phyloP scores from a whole-genome alignment of 2,113 vertebrate species.

The Cyrtonyx montezumae region DNA sequence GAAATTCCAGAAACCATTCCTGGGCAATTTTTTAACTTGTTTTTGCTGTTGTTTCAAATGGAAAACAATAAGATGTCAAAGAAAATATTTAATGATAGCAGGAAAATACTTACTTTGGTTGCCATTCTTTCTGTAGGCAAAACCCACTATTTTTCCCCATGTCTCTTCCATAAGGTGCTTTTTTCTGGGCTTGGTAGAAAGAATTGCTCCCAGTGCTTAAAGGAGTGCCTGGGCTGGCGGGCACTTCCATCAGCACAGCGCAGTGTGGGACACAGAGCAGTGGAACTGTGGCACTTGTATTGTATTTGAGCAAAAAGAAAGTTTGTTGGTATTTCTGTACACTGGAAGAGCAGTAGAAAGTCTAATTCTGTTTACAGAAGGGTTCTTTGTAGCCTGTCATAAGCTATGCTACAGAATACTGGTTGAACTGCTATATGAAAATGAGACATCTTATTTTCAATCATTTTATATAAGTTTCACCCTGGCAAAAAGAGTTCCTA shows the following conservation, averaged over 20 bases:
- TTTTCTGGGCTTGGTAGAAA: neutral
- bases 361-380: neutral
- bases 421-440: neutral
- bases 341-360: neutral
- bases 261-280: too few species aligned
- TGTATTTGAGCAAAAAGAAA: neutral
- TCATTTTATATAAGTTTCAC: neutral
- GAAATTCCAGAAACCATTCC: neutral
- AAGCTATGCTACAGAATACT: neutral
- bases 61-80: neutral
- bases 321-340: neutral
- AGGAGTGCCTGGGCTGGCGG: accelerated
- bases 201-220: accelerated
- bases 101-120: neutral
- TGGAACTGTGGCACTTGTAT: too few species aligned
- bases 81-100: neutral
- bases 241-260: neutral
- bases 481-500: neutral
- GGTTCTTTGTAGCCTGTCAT: neutral
- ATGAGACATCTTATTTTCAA: neutral
- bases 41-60: neutral
- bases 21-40: neutral
- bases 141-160: neutral
- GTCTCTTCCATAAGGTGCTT: accelerated
- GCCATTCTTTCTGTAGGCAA: neutral